phyloP scores from a whole-genome alignment of 2,113 vertebrate species.

The Peromyscus maniculatus region DNA sequence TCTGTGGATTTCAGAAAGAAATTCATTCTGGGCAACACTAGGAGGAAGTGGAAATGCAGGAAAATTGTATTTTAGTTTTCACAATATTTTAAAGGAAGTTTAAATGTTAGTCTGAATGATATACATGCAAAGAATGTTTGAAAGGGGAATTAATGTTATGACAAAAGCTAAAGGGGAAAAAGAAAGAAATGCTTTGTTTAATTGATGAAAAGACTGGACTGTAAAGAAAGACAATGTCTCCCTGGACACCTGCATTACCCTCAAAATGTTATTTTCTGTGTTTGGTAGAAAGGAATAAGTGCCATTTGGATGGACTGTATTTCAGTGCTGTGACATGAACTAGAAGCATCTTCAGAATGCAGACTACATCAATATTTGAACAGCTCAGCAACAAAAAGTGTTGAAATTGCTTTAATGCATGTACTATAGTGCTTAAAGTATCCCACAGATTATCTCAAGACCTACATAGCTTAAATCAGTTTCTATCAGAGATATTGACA shows the following conservation, averaged over 20 bases:
- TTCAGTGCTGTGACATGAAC: constrained; percentile 5
- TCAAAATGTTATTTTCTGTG: constrained; percentile 48
- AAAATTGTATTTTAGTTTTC: constrained; percentile 17
- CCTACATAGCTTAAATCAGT: neutral
- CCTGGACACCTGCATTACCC: neutral
- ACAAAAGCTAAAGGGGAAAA: constrained; percentile 42
- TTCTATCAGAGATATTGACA: constrained; percentile 42
- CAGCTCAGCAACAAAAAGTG: constrained; percentile 44
- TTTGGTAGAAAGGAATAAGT: constrained; percentile 31
- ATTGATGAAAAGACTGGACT: constrained; percentile 3
- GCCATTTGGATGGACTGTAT: neutral
- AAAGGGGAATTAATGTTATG: constrained; percentile 50
- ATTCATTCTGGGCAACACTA: neutral
- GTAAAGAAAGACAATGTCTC: constrained; percentile 29
- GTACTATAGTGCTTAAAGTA: neutral
- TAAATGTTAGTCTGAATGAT: neutral
- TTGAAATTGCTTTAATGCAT: constrained; percentile 24
- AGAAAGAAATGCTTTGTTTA: neutral
- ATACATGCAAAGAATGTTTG: constrained; percentile 33
- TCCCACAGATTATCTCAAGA: constrained; percentile 45
- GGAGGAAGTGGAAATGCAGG: constrained; percentile 20
- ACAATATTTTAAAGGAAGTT: constrained; percentile 40
- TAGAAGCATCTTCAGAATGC: constrained; percentile 48
- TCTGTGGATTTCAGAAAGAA: constrained; percentile 16
- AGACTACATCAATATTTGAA: constrained; percentile 44